A percentile compares a stretch with the other conserved stretches of the same genome.
Evolutionary conservation across 2,113 vertebrate species (phyloP).

Genomic region (Sapayoa aenigma): DNA sequence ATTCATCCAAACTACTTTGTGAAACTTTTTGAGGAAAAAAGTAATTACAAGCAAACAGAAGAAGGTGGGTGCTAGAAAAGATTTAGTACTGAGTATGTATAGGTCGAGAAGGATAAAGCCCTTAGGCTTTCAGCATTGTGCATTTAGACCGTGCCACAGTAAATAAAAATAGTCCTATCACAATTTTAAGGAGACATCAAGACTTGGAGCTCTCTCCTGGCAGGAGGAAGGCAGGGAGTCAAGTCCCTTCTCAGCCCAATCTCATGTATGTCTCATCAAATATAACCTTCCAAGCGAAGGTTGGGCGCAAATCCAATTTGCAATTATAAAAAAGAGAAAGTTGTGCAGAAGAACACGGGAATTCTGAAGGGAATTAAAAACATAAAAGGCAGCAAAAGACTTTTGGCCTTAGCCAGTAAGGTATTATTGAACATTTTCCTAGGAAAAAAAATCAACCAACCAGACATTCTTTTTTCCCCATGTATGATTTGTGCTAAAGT

Average conservation of each 20-base stretch:
- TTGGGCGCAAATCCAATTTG: neutral
- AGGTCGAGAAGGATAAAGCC: neutral
- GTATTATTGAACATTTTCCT: neutral
- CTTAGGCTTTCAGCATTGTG: neutral
- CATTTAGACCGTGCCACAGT: neutral
- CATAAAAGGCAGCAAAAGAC: neutral
- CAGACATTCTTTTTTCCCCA: neutral
- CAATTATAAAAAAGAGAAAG: neutral
- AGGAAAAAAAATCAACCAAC: neutral
- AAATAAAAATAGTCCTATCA: neutral
- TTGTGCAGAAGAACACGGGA: neutral
- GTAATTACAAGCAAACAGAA: neutral
- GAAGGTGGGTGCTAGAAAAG: neutral
- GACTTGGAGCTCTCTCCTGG: rapidly evolving
- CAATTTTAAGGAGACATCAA: neutral
- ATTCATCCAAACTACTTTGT: neutral
- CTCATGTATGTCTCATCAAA: rapidly evolving
- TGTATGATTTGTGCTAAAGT: neutral
- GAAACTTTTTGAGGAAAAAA: neutral
- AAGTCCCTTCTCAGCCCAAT: neutral
- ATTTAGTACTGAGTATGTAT: neutral
- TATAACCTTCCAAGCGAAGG: neutral
- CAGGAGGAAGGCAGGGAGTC: neutral
- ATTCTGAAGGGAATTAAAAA: neutral
- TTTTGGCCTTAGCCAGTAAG: neutral